Evolutionary conservation across 2,888 invertebrate species (phyloP), one percentile per base, ranked within the genome.

Genomic region (Pollenia griseotomentosa): DNA sequence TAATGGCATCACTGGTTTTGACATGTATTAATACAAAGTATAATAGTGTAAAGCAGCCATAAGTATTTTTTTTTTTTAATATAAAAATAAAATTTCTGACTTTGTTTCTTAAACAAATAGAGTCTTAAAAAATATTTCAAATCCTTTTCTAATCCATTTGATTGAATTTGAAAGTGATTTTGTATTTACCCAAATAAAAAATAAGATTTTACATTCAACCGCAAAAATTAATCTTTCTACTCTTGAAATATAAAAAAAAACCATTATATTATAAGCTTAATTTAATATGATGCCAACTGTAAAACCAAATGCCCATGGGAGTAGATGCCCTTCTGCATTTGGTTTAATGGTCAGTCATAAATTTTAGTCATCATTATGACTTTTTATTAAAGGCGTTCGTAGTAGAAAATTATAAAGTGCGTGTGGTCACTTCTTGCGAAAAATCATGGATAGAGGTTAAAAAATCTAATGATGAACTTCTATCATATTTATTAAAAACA

Each of bases 201-300:
- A 33, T 6, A 33, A 33, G 5, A 44, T 53, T 53, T 16, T 33
- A 10, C 12, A 48, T 51, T 48, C n/a, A 75, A 82, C 19, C 16
- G n/a, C 23, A 68, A 70, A 42, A 57, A 81, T 51, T 19, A 53
- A 78, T 83, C 53, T 57, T 75, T 11, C 4, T 40, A 6, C 44
- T 19, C 19, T 19, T 1, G 14, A 65, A 51, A 44, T 59, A 23
- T 40, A 77, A 23, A 61, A 61, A 70, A 57, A 51, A 23, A n/a
- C 46, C 44, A 78, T 75, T 74, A 79, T 74, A 83, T 74, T 74
- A 59, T 68, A 80, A 66, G 83, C 86, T 80, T 77, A 83, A 86
- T 86, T 86, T 83, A 81, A 80, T 83, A 44, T 57, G 77, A 68
- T 66, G 63, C 75, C 75, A 71, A 80, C 86, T 83, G 80, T 83